These are phyloP conservation scores for Centropus bengalensis DNA, from an alignment of 2,113 vertebrate species.

Conservation along the genomic window DNA sequence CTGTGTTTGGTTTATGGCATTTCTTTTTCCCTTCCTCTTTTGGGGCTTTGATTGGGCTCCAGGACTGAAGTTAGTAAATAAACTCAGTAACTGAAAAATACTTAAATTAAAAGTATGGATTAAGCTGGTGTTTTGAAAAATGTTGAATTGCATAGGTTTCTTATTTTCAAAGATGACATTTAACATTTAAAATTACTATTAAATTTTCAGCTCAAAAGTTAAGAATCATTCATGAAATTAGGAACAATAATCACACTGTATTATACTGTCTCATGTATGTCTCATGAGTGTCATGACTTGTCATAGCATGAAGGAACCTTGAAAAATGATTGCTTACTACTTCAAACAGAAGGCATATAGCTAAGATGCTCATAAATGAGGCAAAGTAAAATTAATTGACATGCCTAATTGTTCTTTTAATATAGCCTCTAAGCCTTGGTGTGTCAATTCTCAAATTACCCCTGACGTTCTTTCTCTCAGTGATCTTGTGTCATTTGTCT, in stretches of 20 bases:
- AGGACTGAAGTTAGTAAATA: not conserved
- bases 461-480: not conserved
- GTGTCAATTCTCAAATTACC: conserved; percentile 52
- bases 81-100: not conserved
- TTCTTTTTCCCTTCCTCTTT: not conserved
- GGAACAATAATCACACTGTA: conserved; percentile 16
- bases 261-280: not conserved
- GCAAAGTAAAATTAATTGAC: conserved; percentile 63
- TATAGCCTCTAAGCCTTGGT: conserved; percentile 48
- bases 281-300: conserved; percentile 37
- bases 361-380: conserved; percentile 55
- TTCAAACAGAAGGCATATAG: conserved; percentile 44
- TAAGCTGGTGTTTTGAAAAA: conserved; percentile 14
- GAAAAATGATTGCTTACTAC: conserved; percentile 49
- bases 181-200: conserved; percentile 28
- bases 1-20: not conserved
- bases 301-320: conserved; percentile 38
- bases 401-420: conserved; percentile 51
- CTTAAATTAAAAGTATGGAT: not conserved
- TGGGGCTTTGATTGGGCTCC: not conserved
- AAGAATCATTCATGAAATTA: conserved; percentile 33
- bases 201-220: conserved; percentile 39
- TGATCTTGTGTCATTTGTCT: not conserved
- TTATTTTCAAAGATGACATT: not conserved
- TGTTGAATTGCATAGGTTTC: not conserved